Conservation (phyloP, 2,797 vertebrate species). For the Chromis chromis region DNA sequence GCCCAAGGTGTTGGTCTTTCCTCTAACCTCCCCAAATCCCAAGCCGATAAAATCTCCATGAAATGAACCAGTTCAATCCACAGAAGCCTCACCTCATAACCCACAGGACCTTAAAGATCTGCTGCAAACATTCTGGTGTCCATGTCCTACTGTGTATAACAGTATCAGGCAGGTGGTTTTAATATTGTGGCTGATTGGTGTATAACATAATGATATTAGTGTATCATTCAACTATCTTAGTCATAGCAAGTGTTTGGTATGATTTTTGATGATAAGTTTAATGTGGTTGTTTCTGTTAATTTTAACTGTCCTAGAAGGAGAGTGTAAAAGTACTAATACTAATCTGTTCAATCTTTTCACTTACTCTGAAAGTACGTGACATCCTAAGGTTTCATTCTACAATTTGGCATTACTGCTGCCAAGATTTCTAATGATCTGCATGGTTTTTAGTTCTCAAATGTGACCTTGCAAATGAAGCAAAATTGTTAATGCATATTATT, state of each 20-base stretch:
- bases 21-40: too few relatives aligned
- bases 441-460: neutral
- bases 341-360: neutral
- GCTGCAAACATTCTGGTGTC: too few relatives aligned
- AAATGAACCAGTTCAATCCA: too few relatives aligned
- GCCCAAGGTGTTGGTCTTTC: too few relatives aligned
- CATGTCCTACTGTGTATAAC: too few relatives aligned
- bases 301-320: neutral
- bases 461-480: neutral
- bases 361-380: neutral
- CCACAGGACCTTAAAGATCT: too few relatives aligned
- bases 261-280: too few relatives aligned
- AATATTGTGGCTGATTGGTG: too few relatives aligned
- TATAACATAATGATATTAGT: too few relatives aligned
- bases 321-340: neutral
- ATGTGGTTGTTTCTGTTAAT: neutral
- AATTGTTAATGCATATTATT: conserved; percentile 5
- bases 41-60: too few relatives aligned
- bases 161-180: too few relatives aligned
- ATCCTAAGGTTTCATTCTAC: conserved; percentile 9
- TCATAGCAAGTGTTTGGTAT: neutral
- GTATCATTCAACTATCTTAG: neutral
- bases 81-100: too few relatives aligned
- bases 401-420: neutral
- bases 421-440: neutral